These are phyloP conservation scores for Maccullochella peelii DNA, from an alignment of 2,113 vertebrate species.

Conservation along the genomic window DNA sequence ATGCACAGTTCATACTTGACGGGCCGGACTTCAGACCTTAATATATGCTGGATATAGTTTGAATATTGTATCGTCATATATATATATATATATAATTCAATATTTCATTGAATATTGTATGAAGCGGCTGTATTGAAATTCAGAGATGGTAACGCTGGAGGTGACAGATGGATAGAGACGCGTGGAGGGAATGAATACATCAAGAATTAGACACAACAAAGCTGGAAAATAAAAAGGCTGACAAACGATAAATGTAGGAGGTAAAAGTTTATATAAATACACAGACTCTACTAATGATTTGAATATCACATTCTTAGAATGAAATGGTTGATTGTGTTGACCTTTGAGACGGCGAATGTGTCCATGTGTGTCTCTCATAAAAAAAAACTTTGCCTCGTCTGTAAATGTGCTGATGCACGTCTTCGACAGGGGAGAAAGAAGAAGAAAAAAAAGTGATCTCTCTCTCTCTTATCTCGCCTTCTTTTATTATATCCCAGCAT, in stretches of 20 bases:
- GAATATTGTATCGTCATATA: conserved; percentile 53
- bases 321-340: conserved; percentile 26
- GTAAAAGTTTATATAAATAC: background rate
- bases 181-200: conserved; percentile 25
- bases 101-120: conserved; percentile 54
- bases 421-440: background rate
- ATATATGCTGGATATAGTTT: conserved; percentile 31
- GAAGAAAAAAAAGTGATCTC: conserved; percentile 38
- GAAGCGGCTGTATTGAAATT: conserved; percentile 54
- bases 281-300: background rate
- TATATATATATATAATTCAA: conserved; percentile 52
- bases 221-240: background rate
- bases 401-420: conserved; percentile 67
- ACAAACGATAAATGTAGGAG: background rate
- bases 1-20: background rate
- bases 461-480: conserved; percentile 42
- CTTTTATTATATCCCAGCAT: conserved; percentile 57
- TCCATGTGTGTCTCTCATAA: background rate
- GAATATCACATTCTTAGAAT: background rate
- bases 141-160: conserved; percentile 16
- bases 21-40: conserved; percentile 20
- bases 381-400: conserved; percentile 16
- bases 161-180: conserved; percentile 12
- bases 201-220: conserved; percentile 25
- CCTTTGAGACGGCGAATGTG: background rate